Evolutionary conservation across 2,113 vertebrate species (phyloP), one percentile per base, ranked within the genome.

Genomic region (Myotis lucifugus): DNA sequence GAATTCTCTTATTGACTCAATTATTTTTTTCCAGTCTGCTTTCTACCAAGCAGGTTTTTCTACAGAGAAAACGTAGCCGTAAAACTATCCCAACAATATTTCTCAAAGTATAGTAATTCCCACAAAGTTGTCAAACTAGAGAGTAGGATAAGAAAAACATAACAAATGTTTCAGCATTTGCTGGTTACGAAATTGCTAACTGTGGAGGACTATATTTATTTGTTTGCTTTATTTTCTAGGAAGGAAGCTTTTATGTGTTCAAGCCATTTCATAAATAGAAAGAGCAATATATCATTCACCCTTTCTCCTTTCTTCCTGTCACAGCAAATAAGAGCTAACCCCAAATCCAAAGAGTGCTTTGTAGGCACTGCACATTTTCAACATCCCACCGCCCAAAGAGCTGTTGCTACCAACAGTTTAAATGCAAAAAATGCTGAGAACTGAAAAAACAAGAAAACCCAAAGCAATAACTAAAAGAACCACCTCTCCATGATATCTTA

Each of bases 51-150:
- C 88, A 78, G 48, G 13, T 52, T 74, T 92, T 59, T 54, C n/a
- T 34, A 66, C 90, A 88, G 69, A 87, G 90, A 94, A 94, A 96
- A 92, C 17, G 12, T n/a, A 74, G 76, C 46, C 89, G 14, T 66
- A 50, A 95, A 96, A 91, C 94, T 25, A 40, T 81, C 85, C 88
- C 95, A 96, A 96, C n/a, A 83, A 48, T 90, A 89, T 85, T 92
- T 96, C 90, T 91, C 56, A 76, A 95, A 92, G 66, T 93, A 67
- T 52, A 88, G 77, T 92, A 40, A 95, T 91, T 89, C 61, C 50
- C 3, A 32, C 56, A 56, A 93, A 94, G 74, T 94, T 95, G 92
- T 95, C 93, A 96, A 95, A 87, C 73, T 78, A 79, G 85, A 74
- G n/a, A 95, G 25, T 5, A 66, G n/a, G 52, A 72, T 91, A 25